Evolutionary conservation across 2,888 invertebrate genomes (phyloP), one percentile per base, ranked within the genome.

Genomic region (Sabatieria punctata): DNA sequence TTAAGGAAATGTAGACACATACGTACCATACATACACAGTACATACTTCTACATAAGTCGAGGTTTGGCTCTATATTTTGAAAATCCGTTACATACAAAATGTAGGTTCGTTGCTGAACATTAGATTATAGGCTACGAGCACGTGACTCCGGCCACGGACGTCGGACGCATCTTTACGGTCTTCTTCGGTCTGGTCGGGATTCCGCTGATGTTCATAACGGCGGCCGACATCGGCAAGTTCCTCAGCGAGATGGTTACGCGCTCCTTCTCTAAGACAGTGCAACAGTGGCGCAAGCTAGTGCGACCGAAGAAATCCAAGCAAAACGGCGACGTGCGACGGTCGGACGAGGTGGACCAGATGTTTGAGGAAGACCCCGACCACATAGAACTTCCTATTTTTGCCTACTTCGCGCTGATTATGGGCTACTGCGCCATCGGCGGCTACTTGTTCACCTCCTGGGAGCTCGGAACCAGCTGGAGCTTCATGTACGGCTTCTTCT

Each of bases 401-500:
- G 58, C 59, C 38, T 64, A 64, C 46, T 64, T 64, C 47, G 60
- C 59, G 1, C 53, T 64, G 13, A 61, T 64, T 47, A 55, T 64
- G n/a, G 61, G 61, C 42, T 43, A 43, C 43, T 50, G 50, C 39
- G 48, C 50, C 19, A 41, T 50, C 18, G 50, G 48, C 24, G 41
- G 41, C 21, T 23, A 36, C 4, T 21, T 50, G 38, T 48, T 45
- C 43, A 50, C 36, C 23, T 22, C 30, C 15, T 50, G 40, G 35
- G 50, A 50, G 33, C 33, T 19, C 4, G 50, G 45, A 13, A 25
- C 42, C 13, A 36, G 41, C 41, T 63, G 63, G 63, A 62, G 61
- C 6, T 64, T 64, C 51, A 56, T 63, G 26, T 62, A 64, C 50
- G 64, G 63, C 11, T 57, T 64, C 19, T 63, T 63, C 52, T 64